phyloP scores from a whole-genome alignment of 2,888 invertebrate genomes.

The Hoplodrina ambigua region DNA sequence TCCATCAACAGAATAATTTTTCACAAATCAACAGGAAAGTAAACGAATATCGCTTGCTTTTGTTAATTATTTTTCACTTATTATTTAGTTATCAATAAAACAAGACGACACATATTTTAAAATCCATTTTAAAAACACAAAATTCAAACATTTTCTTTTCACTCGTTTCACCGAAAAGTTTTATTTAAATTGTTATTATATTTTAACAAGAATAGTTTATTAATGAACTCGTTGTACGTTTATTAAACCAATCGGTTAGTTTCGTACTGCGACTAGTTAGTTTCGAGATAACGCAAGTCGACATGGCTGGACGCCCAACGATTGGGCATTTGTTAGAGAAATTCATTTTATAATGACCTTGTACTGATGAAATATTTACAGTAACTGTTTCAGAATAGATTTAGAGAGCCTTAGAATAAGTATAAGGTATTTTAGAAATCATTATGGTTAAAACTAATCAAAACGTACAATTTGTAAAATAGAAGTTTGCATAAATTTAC shows the following conservation, averaged over 20 bases:
- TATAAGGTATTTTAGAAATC: not conserved
- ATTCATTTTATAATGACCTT: slow-evolving; percentile 52
- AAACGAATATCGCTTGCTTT: not conserved
- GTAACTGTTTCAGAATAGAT: slow-evolving; percentile 21
- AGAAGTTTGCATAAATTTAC: too few relatives aligned
- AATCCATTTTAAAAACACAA: not conserved
- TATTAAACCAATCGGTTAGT: slow-evolving; percentile 54
- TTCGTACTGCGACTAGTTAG: slow-evolving; percentile 53
- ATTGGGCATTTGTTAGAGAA: slow-evolving; percentile 60
- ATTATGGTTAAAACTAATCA: too few relatives aligned
- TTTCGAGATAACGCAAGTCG: slow-evolving; percentile 70
- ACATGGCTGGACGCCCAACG: slow-evolving; percentile 68
- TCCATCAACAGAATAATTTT: not conserved
- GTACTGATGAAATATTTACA: slow-evolving; percentile 41
- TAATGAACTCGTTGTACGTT: slow-evolving; percentile 42
- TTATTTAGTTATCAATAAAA: not conserved
- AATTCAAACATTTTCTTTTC: not conserved
- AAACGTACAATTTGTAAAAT: too few relatives aligned
- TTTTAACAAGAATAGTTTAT: not conserved
- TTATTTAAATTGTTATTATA: slow-evolving; percentile 1
- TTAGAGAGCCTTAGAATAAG: not conserved
- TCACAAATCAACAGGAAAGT: not conserved
- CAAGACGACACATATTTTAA: not conserved
- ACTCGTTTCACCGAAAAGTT: not conserved
- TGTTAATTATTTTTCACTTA: not conserved